A percentile compares a stretch with the other conserved stretches of the same genome.
Conservation (phyloP, 2,797 vertebrate species). For the Karalla daura region DNA sequence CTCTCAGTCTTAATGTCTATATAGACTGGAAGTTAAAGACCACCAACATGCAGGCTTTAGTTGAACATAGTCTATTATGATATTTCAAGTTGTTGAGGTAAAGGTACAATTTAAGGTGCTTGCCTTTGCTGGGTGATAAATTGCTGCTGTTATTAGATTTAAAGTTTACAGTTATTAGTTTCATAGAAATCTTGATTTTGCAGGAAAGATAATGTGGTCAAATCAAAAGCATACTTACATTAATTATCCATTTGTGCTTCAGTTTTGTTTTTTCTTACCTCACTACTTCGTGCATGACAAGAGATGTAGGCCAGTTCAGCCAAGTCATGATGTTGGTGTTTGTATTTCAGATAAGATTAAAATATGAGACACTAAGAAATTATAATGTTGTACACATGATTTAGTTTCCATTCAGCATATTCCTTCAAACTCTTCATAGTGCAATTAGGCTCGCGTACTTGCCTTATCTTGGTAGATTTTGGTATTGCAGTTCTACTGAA, state of each 20-base stretch:
- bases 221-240: too few species aligned
- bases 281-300: conserved; percentile 30
- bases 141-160: conserved; percentile 4
- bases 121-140: conserved; percentile 22
- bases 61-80: conserved; percentile 5
- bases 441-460: conserved; percentile 47
- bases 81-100: conserved; percentile 19
- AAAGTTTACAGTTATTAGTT: conserved; percentile 16
- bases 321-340: conserved; percentile 19
- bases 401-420: conserved; percentile 33
- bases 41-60: conserved; percentile 15
- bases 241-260: conserved; percentile 46
- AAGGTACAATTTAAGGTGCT: conserved; percentile 40
- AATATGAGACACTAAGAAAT: conserved; percentile 27
- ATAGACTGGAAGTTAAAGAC: neutral
- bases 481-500: conserved; percentile 22
- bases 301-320: conserved; percentile 15
- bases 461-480: conserved; percentile 20
- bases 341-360: conserved; percentile 7
- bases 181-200: conserved; percentile 21
- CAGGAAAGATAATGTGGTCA: neutral
- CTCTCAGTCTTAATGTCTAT: conserved; percentile 14
- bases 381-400: conserved; percentile 21
- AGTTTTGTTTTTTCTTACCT: conserved; percentile 32
- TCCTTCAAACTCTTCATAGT: conserved; percentile 43